Evolutionary conservation across 2,888 invertebrate genomes (phyloP).

Genomic region (Apoderus coryli): DNA sequence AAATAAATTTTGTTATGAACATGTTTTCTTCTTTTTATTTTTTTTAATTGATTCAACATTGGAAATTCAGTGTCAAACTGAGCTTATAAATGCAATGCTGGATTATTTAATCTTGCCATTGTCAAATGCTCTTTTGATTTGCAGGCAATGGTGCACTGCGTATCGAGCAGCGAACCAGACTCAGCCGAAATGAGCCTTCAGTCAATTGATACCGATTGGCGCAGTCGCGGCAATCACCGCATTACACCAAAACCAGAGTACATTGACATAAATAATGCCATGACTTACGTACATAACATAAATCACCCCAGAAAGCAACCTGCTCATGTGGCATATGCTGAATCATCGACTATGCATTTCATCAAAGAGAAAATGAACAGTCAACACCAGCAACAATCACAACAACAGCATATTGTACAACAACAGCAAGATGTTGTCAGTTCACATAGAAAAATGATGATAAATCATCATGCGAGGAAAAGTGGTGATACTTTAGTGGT

Average conservation of each 20-base stretch:
- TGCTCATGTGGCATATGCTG: slow-evolving; percentile 28
- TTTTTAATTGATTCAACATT: no score
- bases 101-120: not conserved
- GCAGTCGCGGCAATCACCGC: slow-evolving; percentile 15
- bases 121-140: slow-evolving; percentile 15
- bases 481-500: slow-evolving; percentile 29
- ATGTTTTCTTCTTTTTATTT: no score
- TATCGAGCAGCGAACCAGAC: slow-evolving; percentile 75
- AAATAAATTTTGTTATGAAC: no score
- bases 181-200: slow-evolving; percentile 35
- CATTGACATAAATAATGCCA: slow-evolving; percentile 24
- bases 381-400: no score
- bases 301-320: slow-evolving; percentile 25
- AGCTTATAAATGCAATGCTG: no score
- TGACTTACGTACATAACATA: slow-evolving; percentile 23
- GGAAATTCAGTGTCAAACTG: no score
- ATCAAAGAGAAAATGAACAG: slow-evolving; percentile 27
- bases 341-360: slow-evolving; percentile 30
- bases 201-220: slow-evolving; percentile 28
- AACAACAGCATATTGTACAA: no score
- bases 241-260: slow-evolving; percentile 22
- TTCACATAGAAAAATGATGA: slow-evolving; percentile 28
- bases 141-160: slow-evolving; percentile 74
- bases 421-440: slow-evolving; percentile 27
- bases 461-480: slow-evolving; percentile 27